These are phyloP conservation scores for Rhynchophorus ferrugineus DNA, from an alignment of 1,140 invertebrate species.

Conservation along the genomic window DNA sequence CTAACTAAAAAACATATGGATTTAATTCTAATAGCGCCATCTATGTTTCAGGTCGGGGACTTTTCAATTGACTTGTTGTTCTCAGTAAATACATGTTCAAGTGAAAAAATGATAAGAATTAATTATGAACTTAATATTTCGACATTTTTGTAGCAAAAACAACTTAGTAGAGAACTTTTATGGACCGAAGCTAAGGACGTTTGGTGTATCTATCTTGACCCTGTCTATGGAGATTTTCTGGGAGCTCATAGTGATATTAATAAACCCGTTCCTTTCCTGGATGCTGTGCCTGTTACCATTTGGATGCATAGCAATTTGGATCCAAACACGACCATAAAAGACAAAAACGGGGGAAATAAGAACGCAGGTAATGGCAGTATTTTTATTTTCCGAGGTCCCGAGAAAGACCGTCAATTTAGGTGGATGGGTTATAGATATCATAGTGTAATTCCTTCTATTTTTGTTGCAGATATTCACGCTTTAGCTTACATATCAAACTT, in stretches of 20 bases:
- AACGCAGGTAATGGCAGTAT: slow-evolving; percentile 6
- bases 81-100: no score
- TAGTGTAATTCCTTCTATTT: background rate
- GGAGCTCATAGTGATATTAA: slow-evolving; percentile 67
- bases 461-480: slow-evolving; percentile 53
- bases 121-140: slow-evolving; percentile 2
- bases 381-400: background rate
- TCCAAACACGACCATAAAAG: slow-evolving; percentile 37
- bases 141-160: slow-evolving; percentile 21
- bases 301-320: slow-evolving; percentile 57
- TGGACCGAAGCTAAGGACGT: slow-evolving; percentile 79
- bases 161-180: slow-evolving; percentile 57
- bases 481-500: slow-evolving; percentile 69
- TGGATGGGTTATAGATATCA: slow-evolving; percentile 3
- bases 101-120: no score
- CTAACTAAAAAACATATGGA: no score
- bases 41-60: no score
- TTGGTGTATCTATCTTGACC: slow-evolving; percentile 82
- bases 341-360: background rate
- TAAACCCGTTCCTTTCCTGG: slow-evolving; percentile 77
- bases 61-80: no score
- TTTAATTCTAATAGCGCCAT: no score
- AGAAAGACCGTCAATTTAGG: background rate
- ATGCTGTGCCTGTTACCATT: slow-evolving; percentile 80
- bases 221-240: slow-evolving; percentile 87